Evolutionary conservation across 2,797 vertebrate genomes (phyloP).

Genomic region (Rhincodon typus): DNA sequence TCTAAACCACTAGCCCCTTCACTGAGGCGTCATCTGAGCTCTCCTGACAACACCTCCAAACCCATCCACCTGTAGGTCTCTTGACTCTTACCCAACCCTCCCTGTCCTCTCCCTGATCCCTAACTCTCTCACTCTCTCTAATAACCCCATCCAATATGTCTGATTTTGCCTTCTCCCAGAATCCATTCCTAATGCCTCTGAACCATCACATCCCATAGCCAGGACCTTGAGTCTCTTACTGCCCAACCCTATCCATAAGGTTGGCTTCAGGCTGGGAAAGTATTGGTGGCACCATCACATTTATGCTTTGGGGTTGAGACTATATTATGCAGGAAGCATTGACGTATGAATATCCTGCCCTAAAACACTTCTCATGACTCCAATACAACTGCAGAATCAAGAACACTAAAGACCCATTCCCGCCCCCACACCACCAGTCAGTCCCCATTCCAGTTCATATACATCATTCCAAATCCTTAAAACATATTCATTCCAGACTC

Average conservation of each 20-base stretch:
- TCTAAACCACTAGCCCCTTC: too few species aligned
- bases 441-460: neutral
- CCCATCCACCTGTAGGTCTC: too few species aligned
- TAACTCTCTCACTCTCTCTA: too few species aligned
- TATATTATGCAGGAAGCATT: neutral
- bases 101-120: too few species aligned
- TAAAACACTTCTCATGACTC: neutral
- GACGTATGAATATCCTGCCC: neutral
- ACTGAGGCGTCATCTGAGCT: too few species aligned
- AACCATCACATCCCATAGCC: neutral
- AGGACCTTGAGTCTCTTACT: neutral
- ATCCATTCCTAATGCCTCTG: neutral
- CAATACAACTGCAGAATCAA: too few species aligned
- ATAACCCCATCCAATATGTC: neutral
- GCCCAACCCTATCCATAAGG: too few species aligned
- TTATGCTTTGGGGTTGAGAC: neutral
- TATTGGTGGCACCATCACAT: too few species aligned
- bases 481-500: neutral
- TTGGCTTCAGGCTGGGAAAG: neutral
- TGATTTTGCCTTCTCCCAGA: neutral
- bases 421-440: neutral
- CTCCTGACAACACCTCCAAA: too few species aligned
- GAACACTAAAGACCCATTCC: too few species aligned
- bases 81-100: too few species aligned
- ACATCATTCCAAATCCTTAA: neutral